Evolutionary conservation across 2,113 vertebrate species (phyloP), one percentile per base, ranked within the genome.

Genomic region (Cyanoramphus novaezelandiae): DNA sequence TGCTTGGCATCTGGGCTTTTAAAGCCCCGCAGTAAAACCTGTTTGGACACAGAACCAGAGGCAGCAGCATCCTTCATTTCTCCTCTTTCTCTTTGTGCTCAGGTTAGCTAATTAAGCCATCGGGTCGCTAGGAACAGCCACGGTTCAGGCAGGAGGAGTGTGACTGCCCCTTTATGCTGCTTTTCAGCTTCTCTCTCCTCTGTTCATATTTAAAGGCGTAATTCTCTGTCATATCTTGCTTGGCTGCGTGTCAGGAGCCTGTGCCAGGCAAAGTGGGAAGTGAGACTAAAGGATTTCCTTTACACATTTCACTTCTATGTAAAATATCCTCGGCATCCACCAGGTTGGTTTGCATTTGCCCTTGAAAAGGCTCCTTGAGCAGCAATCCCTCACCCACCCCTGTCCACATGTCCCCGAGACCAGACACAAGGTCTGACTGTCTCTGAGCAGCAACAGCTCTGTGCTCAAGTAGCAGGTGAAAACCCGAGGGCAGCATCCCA

Each of bases 251-350:
- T 90, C 95, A 90, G 90, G 79, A 92, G 71, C 71, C 71, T 5
- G 18, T 93, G 92, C 95, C 94, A 92, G 88, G 92, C 71, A 21
- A 70, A 88, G 90, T 31, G 49, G 86, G 92, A 92, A 95, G 79
- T 69, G 76, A 92, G 85, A 88, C 88, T 59, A 6, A 86, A 94
- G 95, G 93, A 92, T 97, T 95, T 86, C 92, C 92, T 93, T 81
- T 69, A 27, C 52, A 62, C 72, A 5, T 64, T 68, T 68, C 46
- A 10, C 71, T 86, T 67, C 55, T 19, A 16, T 69, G 83, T 72
- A 35, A 94, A 41, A 92, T 88, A 62, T 37, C 41, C 88, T 80
- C 4, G 0, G 33, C 31, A 3, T 39, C 88, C 67, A 81, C 68
- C 78, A 63, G 86, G 49, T 64, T 63, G 62, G 35, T 88, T 88